A percentile compares a stretch with the other conserved stretches of the same genome.
Conservation (phyloP, 53 echinoderm and acorn worm genomes). For the Mesocentrotus franciscanus region DNA sequence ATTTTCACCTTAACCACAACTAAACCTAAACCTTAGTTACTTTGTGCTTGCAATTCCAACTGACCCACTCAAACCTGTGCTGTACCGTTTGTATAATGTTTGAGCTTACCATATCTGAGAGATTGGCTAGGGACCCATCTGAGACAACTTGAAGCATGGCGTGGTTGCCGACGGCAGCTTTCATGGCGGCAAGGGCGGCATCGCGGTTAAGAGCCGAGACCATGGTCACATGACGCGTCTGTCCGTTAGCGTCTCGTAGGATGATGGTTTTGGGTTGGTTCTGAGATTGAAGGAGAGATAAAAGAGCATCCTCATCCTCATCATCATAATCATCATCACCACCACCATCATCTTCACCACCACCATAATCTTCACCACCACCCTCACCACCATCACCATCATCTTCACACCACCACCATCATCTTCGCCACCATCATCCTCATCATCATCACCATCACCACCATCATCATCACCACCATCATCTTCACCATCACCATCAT, state of each 20-base stretch:
- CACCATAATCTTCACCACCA: not conserved
- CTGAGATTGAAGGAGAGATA: not conserved
- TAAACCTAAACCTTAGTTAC: too few species aligned
- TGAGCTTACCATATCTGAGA: constrained; percentile 58
- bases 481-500: not conserved
- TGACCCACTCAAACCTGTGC: too few species aligned
- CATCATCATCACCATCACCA: not conserved
- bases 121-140: constrained; percentile 44
- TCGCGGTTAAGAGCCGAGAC: constrained; percentile 89
- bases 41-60: too few species aligned
- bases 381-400: not conserved
- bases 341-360: not conserved
- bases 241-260: constrained; percentile 65
- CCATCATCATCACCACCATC: not conserved
- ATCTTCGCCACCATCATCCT: not conserved
- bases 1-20: too few species aligned
- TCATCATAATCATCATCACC: not conserved
- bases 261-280: constrained; percentile 62
- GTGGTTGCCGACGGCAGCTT: constrained; percentile 81
- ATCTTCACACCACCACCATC: not conserved
- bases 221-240: constrained; percentile 75
- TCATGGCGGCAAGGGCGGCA: constrained; percentile 85
- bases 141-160: constrained; percentile 76
- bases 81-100: not conserved
- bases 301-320: not conserved